Evolutionary conservation across 64 coral and sea anemone genomes (phyloP), one percentile per base, ranked within the genome.

Genomic region (Trachythela sp.): DNA sequence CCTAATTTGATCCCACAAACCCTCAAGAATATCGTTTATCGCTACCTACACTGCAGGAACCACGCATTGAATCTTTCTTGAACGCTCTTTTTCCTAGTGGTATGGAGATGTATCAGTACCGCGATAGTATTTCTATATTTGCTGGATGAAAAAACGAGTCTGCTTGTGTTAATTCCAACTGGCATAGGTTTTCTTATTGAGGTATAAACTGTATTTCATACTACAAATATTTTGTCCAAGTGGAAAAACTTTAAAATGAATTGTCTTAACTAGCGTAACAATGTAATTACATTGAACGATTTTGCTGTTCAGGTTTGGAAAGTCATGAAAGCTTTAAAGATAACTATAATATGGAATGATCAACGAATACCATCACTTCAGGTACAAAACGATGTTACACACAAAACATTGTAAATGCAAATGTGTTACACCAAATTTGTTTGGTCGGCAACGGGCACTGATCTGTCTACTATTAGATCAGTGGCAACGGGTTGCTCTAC

Each of bases 91-190:
- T 48, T 75, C 88, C 11, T 87, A 94, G 93, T 94, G 39, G 51
- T 91, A 24, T 94, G 93, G 93, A 86, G 93, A 34, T 94, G 93
- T 91, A 86, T 88, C 10, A 91, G 93, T n/a, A 94, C 88, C 24
- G 30, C 84, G 17, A 89, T 94, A 38, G 88, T 94, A 18, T 94
- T 94, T 88, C 87, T 94, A 37, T 94, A 91, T 71, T 77, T 94
- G 35, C 40, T 94, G 48, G 93, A 94, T 34, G 93, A 94, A 48
- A 88, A 94, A 77, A 85, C 93, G 2, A 94, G 93, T 86, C 64
- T 94, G 6, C 77, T 94, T 39, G 93, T 94, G 48, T 70, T 90
- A 27, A 86, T 94, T 59, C 93, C 93, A 11, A 64, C 85, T 60
- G 93, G 93, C 26, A 94, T 94, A 33, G 93, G 93, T 2, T 54